Base-by-base conservation (phyloP, 2,888 invertebrate genomes). In the Nymphalis polychloros region DNA sequence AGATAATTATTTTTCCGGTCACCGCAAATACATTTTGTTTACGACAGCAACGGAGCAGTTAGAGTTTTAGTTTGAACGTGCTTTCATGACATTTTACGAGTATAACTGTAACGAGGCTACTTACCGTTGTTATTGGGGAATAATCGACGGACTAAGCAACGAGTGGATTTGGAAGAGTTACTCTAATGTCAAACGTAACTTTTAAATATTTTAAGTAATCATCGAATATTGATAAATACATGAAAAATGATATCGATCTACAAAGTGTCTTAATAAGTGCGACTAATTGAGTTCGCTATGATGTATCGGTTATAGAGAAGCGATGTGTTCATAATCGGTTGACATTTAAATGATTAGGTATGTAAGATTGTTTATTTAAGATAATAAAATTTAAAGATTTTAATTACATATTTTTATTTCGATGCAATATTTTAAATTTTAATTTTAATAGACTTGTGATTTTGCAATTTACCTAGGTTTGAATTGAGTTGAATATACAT, bases 61-160 rank as follows among this genome's bases (percentile, higher is more conserved):
- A 76, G 75, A 75, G 84, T 85, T 41, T 41, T 41, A 84, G 84
- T 84, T 81, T 69, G 70, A 66, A 66, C 71, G 81, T 79, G 85
- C 86, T 85, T 84, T 83, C 82, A 84, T 89, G 90, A 90, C 90
- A 90, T 90, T 90, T 90, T 86, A 75, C 72, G 66, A 73, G 72
- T 69, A 84, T 86, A 90, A 87, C 86, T 88, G 87, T 89, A 90
- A 88, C 91, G 89, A 90, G 90, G 91, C 84, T 86, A 84, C 79
- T 82, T 84, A 86, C 84, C 82, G 84, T 83, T 86, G 84, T 77
- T 85, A 86, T 87, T 86, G 81, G 83, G 80, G 84, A 83, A 84
- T 86, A 82, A 85, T 81, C 81, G 82, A 81, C 79, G 80, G 81
- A 76, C 76, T 55, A 47, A 60, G 47, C 62, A 17, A 66, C 60